Conservation (phyloP, 2,888 invertebrate species). For the Synergus japonicus region DNA sequence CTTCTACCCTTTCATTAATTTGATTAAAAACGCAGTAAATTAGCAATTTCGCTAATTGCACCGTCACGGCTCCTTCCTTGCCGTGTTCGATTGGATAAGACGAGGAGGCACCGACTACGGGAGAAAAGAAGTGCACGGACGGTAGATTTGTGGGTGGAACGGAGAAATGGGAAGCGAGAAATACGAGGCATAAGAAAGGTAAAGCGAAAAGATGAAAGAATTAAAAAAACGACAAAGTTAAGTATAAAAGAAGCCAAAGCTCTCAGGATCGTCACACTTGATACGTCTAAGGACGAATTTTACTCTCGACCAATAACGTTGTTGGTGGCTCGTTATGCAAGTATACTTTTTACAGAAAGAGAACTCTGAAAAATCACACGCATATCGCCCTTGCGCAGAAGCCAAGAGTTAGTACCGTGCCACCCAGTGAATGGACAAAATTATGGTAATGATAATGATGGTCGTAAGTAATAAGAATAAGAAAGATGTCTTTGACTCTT, state of each 20-base stretch:
- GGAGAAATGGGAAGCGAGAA: conserved; percentile 29
- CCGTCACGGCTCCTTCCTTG: conserved; percentile 56
- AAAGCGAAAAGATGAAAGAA: conserved; percentile 14
- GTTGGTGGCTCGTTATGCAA: conserved; percentile 46
- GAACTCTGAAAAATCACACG: conserved; percentile 28
- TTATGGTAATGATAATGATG: conserved; percentile 39
- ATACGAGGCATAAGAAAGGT: conserved; percentile 39
- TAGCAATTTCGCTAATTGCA: conserved; percentile 66
- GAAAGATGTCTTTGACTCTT: conserved; percentile 36
- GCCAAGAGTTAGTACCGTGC: conserved; percentile 16
- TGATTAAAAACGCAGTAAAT: conserved; percentile 65
- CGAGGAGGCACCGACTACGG: background rate
- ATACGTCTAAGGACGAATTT: conserved; percentile 8
- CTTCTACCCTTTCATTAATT: conserved; percentile 62
- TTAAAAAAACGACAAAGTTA: background rate
- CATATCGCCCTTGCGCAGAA: background rate
- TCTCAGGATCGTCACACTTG: conserved; percentile 39
- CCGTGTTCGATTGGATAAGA: conserved; percentile 42
- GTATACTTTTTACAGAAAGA: conserved; percentile 32
- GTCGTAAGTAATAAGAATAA: conserved; percentile 34
- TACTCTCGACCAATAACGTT: conserved; percentile 25
- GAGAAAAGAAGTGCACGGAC: conserved; percentile 17
- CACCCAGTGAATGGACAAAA: conserved; percentile 24
- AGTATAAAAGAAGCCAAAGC: background rate
- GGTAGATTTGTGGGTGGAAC: conserved; percentile 27